Evolutionary conservation across 1,140 invertebrate genomes (phyloP).

Genomic region (Periplaneta americana): DNA sequence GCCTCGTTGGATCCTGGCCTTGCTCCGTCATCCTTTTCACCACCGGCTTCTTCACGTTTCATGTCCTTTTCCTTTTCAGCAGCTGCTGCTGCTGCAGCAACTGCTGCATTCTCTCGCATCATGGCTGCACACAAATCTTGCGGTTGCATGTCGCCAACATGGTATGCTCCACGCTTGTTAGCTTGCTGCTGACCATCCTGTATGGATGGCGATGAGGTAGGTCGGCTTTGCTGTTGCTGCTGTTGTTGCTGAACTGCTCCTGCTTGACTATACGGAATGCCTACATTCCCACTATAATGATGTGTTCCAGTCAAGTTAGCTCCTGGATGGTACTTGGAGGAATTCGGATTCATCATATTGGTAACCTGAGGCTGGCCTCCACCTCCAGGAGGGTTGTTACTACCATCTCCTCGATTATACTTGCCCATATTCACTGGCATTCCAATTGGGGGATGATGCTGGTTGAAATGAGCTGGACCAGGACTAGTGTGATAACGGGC

Average conservation of each 20-base stretch:
- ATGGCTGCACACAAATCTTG: constrained; percentile 21
- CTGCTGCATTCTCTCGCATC: constrained; percentile 12
- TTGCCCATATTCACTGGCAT: constrained; percentile 40
- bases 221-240: constrained; percentile 28
- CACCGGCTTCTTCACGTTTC: constrained; percentile 35
- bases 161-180: constrained; percentile 13
- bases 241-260: constrained; percentile 41
- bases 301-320: constrained; percentile 27
- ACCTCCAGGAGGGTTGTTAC: constrained; percentile 19
- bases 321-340: constrained; percentile 39
- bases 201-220: constrained; percentile 14
- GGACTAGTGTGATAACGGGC: constrained; percentile 27
- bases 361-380: constrained; percentile 11
- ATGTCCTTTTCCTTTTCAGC: constrained; percentile 39
- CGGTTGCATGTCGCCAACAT: constrained; percentile 16
- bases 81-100: constrained; percentile 14
- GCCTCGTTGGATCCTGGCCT: constrained; percentile 31
- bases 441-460: constrained; percentile 29
- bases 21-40: constrained; percentile 28
- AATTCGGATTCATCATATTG: constrained; percentile 20
- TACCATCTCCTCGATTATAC: constrained; percentile 41
- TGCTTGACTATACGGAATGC: constrained; percentile 17
- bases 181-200: constrained; percentile 12
- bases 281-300: constrained; percentile 9
- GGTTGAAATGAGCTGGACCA: constrained; percentile 28